Conservation (phyloP, 2,797 vertebrate species). For the Falco peregrinus region DNA sequence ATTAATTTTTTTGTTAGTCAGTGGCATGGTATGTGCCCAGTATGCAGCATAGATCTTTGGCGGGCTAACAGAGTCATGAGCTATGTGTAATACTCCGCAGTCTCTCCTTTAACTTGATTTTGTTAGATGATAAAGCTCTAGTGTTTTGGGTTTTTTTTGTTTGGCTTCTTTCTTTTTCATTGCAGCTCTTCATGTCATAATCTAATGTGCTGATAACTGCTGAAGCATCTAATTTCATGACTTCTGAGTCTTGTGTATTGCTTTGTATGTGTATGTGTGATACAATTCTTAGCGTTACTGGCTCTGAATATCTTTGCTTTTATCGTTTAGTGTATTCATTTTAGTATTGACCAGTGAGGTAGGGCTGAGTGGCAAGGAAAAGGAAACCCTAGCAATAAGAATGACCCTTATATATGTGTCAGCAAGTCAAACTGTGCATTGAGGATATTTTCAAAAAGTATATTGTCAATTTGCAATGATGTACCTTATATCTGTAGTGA, state of each 20-base stretch:
- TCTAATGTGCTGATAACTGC: neutral
- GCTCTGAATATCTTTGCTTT: neutral
- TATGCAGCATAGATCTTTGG: neutral
- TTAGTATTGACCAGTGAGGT: neutral
- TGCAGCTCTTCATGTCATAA: neutral
- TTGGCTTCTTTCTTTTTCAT: neutral
- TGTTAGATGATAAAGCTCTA: neutral
- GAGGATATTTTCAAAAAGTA: neutral
- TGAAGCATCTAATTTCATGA: neutral
- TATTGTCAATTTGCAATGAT: neutral
- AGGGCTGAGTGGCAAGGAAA: neutral
- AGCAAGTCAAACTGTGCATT: neutral
- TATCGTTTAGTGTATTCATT: neutral
- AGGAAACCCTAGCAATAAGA: neutral
- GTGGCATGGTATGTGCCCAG: neutral
- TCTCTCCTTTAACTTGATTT: neutral
- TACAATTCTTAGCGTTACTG: neutral
- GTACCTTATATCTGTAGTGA: neutral
- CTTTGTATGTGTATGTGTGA: neutral
- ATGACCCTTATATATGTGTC: neutral
- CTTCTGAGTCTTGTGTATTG: neutral
- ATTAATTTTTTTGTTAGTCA: neutral
- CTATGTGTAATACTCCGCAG: neutral
- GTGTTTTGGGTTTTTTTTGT: neutral
- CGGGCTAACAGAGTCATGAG: neutral